Percentiles rank a stretch among this genome's conserved stretches.
These are phyloP conservation scores for Noctua janthe DNA, from an alignment of 2,888 invertebrate species.

Conservation along the genomic window DNA sequence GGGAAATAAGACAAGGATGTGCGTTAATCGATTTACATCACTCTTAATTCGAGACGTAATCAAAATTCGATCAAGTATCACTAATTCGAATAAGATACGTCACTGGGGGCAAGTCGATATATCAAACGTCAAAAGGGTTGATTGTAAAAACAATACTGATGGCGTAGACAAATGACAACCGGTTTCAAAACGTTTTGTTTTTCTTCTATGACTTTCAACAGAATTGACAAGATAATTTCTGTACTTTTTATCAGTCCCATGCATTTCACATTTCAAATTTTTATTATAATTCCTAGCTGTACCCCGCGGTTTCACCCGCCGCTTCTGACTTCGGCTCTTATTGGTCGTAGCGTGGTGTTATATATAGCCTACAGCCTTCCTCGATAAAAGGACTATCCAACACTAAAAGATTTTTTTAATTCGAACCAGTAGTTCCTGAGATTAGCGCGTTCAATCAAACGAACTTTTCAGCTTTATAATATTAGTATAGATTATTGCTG, in stretches of 20 bases:
- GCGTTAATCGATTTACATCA: constrained; percentile 52
- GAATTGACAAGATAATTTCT: neutral
- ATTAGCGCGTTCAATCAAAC: too few species aligned
- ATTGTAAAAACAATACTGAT: constrained; percentile 2
- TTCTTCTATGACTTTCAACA: neutral
- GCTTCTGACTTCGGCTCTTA: too few species aligned
- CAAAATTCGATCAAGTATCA: constrained; percentile 56
- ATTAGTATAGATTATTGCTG: neutral
- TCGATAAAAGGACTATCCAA: too few species aligned
- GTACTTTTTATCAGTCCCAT: neutral
- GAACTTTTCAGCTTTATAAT: too few species aligned
- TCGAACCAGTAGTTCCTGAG: too few species aligned
- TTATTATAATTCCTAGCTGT: neutral
- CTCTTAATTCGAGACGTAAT: constrained; percentile 61
- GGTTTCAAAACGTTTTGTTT: neutral
- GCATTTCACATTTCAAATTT: neutral
- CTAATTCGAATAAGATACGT: constrained; percentile 55
- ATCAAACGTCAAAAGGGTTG: constrained; percentile 9
- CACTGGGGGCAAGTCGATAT: constrained; percentile 23
- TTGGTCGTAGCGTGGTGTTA: too few species aligned
- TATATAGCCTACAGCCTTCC: too few species aligned
- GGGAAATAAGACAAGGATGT: constrained; percentile 55
- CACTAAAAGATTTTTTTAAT: too few species aligned
- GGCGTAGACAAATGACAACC: neutral
- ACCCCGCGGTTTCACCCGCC: too few species aligned